phyloP scores from a whole-genome alignment of 1,140 invertebrate species.

The Diorhabda carinulata region DNA sequence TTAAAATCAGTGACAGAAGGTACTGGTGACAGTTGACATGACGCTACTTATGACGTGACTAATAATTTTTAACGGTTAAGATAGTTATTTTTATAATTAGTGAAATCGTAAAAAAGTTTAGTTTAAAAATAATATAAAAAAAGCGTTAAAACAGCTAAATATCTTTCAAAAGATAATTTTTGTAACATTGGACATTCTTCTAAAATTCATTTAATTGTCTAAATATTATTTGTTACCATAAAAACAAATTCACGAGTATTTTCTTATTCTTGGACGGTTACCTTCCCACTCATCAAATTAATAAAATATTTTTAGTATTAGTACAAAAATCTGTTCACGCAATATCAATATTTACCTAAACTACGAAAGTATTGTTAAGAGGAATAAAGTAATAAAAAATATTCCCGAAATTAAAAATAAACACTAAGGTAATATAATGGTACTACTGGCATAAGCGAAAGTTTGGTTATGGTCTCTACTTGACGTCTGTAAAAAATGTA shows the following conservation, averaged over 20 bases:
- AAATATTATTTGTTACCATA: constrained; percentile 24
- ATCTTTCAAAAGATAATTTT: no score
- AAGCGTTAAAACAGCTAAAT: no score
- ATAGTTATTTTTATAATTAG: no score
- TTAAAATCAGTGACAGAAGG: no score
- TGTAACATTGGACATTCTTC: no score
- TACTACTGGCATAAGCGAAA: constrained; percentile 43
- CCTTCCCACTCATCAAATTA: background rate
- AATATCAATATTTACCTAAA: constrained; percentile 7
- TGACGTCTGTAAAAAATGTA: constrained; percentile 27
- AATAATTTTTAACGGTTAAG: no score
- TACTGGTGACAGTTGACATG: no score
- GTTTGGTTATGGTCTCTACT: constrained; percentile 39
- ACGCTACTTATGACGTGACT: no score
- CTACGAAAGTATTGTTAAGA: constrained; percentile 3
- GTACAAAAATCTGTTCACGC: constrained; percentile 6
- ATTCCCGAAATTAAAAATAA: constrained; percentile 17
- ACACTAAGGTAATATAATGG: constrained; percentile 38
- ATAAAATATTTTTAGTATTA: background rate
- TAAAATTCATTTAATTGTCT: no score
- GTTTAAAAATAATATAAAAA: no score
- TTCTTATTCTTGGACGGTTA: background rate
- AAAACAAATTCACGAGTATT: constrained; percentile 23
- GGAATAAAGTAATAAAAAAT: constrained; percentile 15
- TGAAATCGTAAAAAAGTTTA: no score